Evolutionary conservation across 2,113 vertebrate genomes (phyloP).

Genomic region (Heptranchias perlo): DNA sequence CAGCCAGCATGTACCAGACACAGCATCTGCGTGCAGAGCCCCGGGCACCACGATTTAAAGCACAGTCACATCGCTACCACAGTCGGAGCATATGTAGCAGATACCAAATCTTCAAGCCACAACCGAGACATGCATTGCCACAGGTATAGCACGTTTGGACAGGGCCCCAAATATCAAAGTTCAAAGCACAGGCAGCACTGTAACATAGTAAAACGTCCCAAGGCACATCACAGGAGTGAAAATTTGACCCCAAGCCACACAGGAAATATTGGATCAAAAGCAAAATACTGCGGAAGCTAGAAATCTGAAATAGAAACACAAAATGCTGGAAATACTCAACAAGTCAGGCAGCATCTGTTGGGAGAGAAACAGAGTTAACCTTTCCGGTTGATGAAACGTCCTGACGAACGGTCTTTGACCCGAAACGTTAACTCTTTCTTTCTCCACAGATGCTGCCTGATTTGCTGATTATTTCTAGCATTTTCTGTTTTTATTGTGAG

Average conservation of each 20-base stretch:
- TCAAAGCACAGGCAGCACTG: neutral
- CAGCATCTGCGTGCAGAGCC: neutral
- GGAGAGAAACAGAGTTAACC: too few relatives aligned
- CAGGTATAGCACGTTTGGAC: neutral
- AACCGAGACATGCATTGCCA: neutral
- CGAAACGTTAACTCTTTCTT: too few relatives aligned
- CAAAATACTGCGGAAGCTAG: too few relatives aligned
- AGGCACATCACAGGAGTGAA: neutral
- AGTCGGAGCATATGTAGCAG: neutral
- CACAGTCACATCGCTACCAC: neutral
- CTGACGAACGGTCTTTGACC: too few relatives aligned
- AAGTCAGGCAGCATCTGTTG: too few relatives aligned
- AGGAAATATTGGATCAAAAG: too few relatives aligned
- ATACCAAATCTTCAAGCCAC: neutral
- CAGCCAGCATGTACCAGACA: slow-evolving; percentile 4
- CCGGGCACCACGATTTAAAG: slow-evolving; percentile 2
- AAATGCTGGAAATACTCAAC: too few relatives aligned
- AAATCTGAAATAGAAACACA: too few relatives aligned
- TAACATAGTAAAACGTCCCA: neutral
- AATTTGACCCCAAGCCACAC: neutral
- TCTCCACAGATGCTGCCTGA: too few relatives aligned
- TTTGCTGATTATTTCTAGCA: too few relatives aligned
- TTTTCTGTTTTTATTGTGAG: too few relatives aligned
- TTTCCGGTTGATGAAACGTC: too few relatives aligned
- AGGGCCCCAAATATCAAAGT: neutral